These are phyloP conservation scores for Onchidella celtica DNA, from an alignment of 2,888 invertebrate species.

Conservation along the genomic window DNA sequence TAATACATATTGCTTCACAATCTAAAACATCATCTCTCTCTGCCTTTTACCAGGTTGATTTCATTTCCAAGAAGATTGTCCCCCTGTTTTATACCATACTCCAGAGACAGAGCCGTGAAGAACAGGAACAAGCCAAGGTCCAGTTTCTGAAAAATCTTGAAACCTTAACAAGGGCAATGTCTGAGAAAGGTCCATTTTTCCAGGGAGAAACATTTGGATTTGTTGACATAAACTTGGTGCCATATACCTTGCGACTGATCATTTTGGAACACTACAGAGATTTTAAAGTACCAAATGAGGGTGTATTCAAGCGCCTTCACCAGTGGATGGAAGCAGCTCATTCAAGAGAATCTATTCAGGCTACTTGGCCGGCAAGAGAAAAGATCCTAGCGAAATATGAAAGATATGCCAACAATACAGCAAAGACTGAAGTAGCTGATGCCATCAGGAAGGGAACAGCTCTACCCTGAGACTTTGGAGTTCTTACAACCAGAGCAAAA, in stretches of 20 bases:
- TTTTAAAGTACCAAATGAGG: conserved; percentile 59
- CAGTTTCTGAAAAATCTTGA: conserved; percentile 54
- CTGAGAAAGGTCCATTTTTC: conserved; percentile 60
- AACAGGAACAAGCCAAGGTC: conserved; percentile 55
- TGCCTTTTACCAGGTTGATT: conserved; percentile 56
- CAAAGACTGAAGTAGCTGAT: conserved; percentile 56
- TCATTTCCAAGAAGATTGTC: conserved; percentile 62
- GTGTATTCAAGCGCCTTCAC: conserved; percentile 50
- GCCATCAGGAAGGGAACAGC: conserved; percentile 56
- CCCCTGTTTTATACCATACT: conserved; percentile 61
- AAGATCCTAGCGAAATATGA: conserved; percentile 49
- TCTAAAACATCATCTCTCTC: too few species aligned
- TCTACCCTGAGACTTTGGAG: conserved; percentile 53
- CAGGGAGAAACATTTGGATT: conserved; percentile 60
- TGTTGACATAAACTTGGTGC: conserved; percentile 66
- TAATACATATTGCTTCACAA: too few species aligned
- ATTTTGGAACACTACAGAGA: conserved; percentile 59
- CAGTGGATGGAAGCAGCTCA: conserved; percentile 55
- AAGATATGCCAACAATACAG: conserved; percentile 55
- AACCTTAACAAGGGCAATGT: conserved; percentile 54
- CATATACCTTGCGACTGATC: conserved; percentile 58
- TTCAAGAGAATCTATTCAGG: conserved; percentile 36
- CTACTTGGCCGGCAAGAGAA: conserved; percentile 44
- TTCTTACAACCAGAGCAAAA: too few species aligned
- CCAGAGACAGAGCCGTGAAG: conserved; percentile 55